phyloP scores from a whole-genome alignment of 2,888 invertebrate genomes.

The Callyntrura sp. region DNA sequence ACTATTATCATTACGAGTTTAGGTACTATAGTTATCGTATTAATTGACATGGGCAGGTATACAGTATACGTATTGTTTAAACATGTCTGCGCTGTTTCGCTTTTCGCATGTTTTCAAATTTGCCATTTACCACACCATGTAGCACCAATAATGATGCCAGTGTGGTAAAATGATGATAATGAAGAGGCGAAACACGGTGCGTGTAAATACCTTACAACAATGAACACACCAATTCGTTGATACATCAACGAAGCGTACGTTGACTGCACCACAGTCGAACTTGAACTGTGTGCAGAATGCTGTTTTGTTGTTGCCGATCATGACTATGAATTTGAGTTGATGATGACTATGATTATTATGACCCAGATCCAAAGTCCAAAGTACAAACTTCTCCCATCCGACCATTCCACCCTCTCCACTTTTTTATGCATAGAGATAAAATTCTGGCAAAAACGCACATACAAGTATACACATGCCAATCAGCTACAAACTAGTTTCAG shows the following conservation, averaged over 20 bases:
- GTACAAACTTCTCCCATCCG: slow-evolving; percentile 68
- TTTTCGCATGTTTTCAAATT: neutral
- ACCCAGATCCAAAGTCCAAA: slow-evolving; percentile 68
- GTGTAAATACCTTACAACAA: neutral
- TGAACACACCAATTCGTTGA: neutral
- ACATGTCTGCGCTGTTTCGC: neutral
- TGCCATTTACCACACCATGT: neutral
- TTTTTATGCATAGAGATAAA: slow-evolving; percentile 4
- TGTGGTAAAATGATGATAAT: neutral
- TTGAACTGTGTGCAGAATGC: slow-evolving; percentile 66
- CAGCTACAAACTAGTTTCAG: slow-evolving; percentile 82
- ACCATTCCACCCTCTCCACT: slow-evolving; percentile 19
- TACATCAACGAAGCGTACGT: slow-evolving; percentile 46
- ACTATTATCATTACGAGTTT: too few species aligned
- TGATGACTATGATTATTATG: slow-evolving; percentile 54
- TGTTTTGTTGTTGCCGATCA: slow-evolving; percentile 38
- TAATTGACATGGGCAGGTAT: too few species aligned
- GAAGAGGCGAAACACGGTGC: too few species aligned
- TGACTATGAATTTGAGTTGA: too few species aligned
- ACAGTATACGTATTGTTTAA: too few species aligned
- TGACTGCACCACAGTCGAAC: slow-evolving; percentile 62
- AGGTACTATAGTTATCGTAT: too few species aligned
- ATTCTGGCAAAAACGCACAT: slow-evolving; percentile 6
- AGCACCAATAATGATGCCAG: neutral
- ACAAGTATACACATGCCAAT: slow-evolving; percentile 10